phyloP scores from a whole-genome alignment of 1,140 invertebrate genomes.

The Chironomus striatipennis region DNA sequence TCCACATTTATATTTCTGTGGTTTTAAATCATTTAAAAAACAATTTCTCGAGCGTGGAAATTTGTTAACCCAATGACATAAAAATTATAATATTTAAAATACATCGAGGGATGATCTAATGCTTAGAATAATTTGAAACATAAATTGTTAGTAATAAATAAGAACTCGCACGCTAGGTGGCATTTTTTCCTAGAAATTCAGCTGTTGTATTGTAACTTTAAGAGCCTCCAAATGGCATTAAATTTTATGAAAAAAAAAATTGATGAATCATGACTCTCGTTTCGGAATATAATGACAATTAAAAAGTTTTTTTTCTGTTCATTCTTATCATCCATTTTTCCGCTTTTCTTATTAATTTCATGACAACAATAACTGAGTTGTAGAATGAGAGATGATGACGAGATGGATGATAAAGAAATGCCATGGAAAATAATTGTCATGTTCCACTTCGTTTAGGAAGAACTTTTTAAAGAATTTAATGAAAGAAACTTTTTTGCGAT shows the following conservation, averaged over 20 bases:
- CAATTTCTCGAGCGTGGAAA: not conserved
- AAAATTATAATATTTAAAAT: not conserved
- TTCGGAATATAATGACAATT: not conserved
- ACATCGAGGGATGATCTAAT: not conserved
- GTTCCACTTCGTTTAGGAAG: too few species aligned
- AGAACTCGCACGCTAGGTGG: not conserved
- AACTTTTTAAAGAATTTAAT: too few species aligned
- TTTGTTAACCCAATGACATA: conserved; percentile 12
- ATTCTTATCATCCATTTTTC: not conserved
- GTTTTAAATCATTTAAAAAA: conserved; percentile 10
- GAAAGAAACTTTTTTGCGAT: too few species aligned
- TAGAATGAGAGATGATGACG: not conserved
- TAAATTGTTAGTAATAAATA: conserved; percentile 10
- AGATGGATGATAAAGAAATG: not conserved
- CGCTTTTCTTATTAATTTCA: not conserved
- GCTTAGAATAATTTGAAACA: not conserved
- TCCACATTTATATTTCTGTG: not conserved
- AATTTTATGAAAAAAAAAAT: not conserved
- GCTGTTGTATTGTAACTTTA: not conserved
- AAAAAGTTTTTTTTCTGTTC: conserved; percentile 18
- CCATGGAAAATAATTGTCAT: not conserved
- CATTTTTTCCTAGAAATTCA: not conserved
- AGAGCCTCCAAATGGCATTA: not conserved
- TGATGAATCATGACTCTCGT: not conserved
- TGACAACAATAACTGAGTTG: not conserved